Evolutionary conservation across 2,113 vertebrate species (phyloP), one percentile per base, ranked within the genome.

Genomic region (Xenopus laevis): DNA sequence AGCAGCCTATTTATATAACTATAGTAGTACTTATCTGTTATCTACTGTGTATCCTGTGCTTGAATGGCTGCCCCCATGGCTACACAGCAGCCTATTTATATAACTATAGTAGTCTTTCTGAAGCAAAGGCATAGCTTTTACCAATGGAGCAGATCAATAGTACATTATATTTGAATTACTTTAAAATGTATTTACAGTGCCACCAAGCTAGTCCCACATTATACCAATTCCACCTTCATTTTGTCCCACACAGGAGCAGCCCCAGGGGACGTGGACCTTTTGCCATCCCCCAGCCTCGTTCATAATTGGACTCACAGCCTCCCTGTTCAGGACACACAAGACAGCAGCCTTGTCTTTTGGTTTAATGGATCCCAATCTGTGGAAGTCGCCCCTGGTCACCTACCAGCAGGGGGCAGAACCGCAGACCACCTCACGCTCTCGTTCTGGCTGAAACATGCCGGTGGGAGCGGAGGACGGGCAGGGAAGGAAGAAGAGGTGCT

Each of bases 351-450:
- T 30, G 96, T 99, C 78, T 99, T 97, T 82, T 98, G 95, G 87
- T 98, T 99, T 82, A 98, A 98, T 0, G 96, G 95, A 70, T 96
- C 91, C 78, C 96, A 98, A n/a, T 92, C 95, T 0, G 95, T 95
- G 66, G 64, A 91, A 78, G 95, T 99, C 79, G 96, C 97, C 0
- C 57, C 88, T 76, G 68, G 84, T 53, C 85, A 88, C 16, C 80
- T 58, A 0, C 83, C 81, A 0, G 78, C 83, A 68, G 91, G 89
- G 0, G 83, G 91, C 0, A 88, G 93, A 67, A 83, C 92, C 77
- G 91, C 88, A 5, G 91, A 99, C 87, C 97, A 97, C 81, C 98
- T 99, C 73, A 99, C 97, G 74, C 87, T 99, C 73, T 96, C 98
- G 6, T 89, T 98, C 20, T 99, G 97, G 97, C 95, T 99, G 92